phyloP scores from a whole-genome alignment of 1,140 invertebrate genomes.

The Bombus cullumanus region DNA sequence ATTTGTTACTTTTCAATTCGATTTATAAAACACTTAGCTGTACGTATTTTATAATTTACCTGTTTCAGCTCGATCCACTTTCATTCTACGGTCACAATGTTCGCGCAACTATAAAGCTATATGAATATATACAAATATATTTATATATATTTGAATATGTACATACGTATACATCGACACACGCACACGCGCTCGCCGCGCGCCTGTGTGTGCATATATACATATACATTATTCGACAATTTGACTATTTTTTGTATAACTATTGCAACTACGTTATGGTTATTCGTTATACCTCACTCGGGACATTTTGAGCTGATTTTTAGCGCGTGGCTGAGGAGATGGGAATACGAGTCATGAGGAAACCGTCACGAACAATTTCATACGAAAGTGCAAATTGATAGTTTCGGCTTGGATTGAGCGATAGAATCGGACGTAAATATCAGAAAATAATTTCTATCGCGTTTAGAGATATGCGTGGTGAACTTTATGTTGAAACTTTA shows the following conservation, averaged over 20 bases:
- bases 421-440: neutral
- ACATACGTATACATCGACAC: slow-evolving; percentile 11
- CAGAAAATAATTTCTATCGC: neutral
- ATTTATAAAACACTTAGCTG: neutral
- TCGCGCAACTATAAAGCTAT: slow-evolving; percentile 69
- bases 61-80: slow-evolving; percentile 57
- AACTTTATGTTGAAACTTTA: neutral
- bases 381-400: neutral
- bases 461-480: neutral
- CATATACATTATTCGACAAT: slow-evolving; percentile 64
- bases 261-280: slow-evolving; percentile 68
- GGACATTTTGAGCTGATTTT: slow-evolving; percentile 80
- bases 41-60: neutral
- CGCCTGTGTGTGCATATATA: slow-evolving; percentile 21
- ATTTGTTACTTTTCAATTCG: neutral
- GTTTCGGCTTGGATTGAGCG: neutral
- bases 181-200: slow-evolving; percentile 23
- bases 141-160: slow-evolving; percentile 33
- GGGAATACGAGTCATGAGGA: neutral
- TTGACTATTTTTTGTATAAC: slow-evolving; percentile 72
- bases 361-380: neutral
- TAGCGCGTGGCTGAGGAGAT: slow-evolving; percentile 80
- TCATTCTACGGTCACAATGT: slow-evolving; percentile 65
- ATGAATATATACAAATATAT: slow-evolving; percentile 39
- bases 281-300: slow-evolving; percentile 68